Percentiles rank a stretch among this genome's conserved stretches.
Evolutionary conservation across 2,888 invertebrate genomes (phyloP).

Genomic region (Sminthurinus aureus): DNA sequence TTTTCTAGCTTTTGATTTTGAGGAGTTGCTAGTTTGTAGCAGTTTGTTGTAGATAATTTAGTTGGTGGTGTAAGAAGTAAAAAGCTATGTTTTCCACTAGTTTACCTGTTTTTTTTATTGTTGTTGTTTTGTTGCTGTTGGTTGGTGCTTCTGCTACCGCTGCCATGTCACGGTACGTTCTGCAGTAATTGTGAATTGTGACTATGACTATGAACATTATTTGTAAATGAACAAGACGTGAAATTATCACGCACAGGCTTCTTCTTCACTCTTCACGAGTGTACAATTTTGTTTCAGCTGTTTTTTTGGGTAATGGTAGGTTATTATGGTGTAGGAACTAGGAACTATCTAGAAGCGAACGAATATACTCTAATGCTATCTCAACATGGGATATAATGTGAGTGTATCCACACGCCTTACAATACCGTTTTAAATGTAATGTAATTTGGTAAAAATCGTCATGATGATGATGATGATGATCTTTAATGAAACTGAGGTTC

Average conservation of each 20-base stretch:
- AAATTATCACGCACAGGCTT: not conserved
- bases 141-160: not conserved
- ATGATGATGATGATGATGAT: not conserved
- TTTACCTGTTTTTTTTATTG: too few species aligned
- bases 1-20: not conserved
- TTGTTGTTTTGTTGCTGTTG: not conserved
- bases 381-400: not conserved
- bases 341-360: not conserved
- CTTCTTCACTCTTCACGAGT: not conserved
- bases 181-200: not conserved
- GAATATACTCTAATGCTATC: not conserved
- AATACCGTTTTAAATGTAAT: constrained; percentile 5
- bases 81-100: too few species aligned
- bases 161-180: not conserved
- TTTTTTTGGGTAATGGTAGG: not conserved
- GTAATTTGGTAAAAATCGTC: not conserved
- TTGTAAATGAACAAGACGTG: constrained; percentile 12
- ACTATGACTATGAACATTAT: not conserved
- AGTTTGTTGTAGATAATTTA: not conserved
- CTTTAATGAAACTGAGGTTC: too few species aligned
- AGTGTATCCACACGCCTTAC: not conserved
- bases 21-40: not conserved
- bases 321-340: too few species aligned
- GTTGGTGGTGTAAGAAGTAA: not conserved
- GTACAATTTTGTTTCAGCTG: not conserved